Conservation (phyloP, 1,140 invertebrate genomes). For the Heliconius melpomene region DNA sequence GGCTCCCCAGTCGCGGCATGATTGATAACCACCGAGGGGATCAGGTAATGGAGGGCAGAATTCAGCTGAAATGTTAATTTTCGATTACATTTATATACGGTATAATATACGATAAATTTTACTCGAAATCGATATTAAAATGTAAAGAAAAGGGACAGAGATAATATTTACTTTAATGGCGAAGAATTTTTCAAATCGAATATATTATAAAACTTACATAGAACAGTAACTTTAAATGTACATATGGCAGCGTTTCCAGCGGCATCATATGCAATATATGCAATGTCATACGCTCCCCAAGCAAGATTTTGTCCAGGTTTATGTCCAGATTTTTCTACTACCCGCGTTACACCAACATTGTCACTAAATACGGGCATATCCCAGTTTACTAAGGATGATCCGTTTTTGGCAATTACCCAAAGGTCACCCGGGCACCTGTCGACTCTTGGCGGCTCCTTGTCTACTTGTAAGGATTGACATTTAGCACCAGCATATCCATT, state of each 20-base stretch:
- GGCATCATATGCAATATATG: slow-evolving; percentile 95
- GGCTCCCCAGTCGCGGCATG: slow-evolving; percentile 97
- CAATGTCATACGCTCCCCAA: slow-evolving; percentile 96
- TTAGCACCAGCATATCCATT: slow-evolving; percentile 91
- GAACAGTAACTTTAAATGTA: slow-evolving; percentile 95
- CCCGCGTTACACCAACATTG: slow-evolving; percentile 90
- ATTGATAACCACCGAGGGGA: slow-evolving; percentile 93
- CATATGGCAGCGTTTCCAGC: slow-evolving; percentile 95
- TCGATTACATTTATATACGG: slow-evolving; percentile 2
- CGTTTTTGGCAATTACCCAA: slow-evolving; percentile 96
- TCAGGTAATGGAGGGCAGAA: slow-evolving; percentile 94
- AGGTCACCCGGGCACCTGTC: slow-evolving; percentile 95
- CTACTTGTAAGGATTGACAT: slow-evolving; percentile 91
- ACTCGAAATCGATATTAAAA: no score
- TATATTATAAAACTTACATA: slow-evolving; percentile 84
- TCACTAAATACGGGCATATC: slow-evolving; percentile 95
- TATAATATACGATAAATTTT: no score
- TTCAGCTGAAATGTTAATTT: slow-evolving; percentile 84
- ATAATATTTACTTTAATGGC: no score
- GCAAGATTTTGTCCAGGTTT: slow-evolving; percentile 94
- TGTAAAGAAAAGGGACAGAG: no score
- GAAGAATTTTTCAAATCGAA: neutral
- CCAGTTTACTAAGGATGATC: slow-evolving; percentile 95
- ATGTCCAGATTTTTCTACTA: slow-evolving; percentile 93
- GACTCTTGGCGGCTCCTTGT: slow-evolving; percentile 92